Evolutionary conservation across 2,113 vertebrate species (phyloP).

Genomic region (Herpetotheres cachinnans): DNA sequence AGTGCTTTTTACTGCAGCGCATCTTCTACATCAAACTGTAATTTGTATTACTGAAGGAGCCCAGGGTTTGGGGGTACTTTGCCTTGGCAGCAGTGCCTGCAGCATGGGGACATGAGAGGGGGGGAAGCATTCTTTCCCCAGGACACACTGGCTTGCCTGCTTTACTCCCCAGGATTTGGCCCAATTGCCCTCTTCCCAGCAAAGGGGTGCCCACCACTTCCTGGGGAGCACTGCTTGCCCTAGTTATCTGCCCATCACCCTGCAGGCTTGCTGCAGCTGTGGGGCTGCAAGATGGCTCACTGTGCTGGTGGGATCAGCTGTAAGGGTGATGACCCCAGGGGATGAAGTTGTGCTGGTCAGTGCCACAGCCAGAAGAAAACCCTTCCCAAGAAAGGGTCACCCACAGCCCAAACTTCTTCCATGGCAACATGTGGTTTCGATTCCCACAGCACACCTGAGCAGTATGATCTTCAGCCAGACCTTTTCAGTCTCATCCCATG

Average conservation of each 20-base stretch:
- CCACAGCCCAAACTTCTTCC: neutral
- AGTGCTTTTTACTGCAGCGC: neutral
- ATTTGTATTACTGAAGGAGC: fast-evolving
- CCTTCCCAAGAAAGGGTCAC: neutral
- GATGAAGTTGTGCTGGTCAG: neutral
- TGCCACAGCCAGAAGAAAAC: neutral
- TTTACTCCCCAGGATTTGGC: neutral
- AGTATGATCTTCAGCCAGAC: neutral
- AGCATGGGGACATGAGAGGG: neutral
- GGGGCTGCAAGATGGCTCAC: neutral
- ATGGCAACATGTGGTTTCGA: neutral
- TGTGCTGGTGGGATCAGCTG: neutral
- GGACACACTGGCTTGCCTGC: neutral
- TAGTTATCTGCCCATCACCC: neutral
- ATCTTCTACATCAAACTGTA: fast-evolving
- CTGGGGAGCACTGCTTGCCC: neutral
- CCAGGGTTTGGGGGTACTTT: fast-evolving
- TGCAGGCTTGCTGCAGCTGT: slow-evolving; percentile 2
- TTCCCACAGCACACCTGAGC: neutral
- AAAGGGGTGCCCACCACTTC: neutral
- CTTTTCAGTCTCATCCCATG: neutral
- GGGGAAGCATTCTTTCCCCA: too few relatives aligned
- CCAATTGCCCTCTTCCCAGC: neutral
- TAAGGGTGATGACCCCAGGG: neutral
- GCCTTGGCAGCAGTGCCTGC: neutral